phyloP scores from a whole-genome alignment of 2,888 invertebrate species.

The Lycophotia porphyrea region DNA sequence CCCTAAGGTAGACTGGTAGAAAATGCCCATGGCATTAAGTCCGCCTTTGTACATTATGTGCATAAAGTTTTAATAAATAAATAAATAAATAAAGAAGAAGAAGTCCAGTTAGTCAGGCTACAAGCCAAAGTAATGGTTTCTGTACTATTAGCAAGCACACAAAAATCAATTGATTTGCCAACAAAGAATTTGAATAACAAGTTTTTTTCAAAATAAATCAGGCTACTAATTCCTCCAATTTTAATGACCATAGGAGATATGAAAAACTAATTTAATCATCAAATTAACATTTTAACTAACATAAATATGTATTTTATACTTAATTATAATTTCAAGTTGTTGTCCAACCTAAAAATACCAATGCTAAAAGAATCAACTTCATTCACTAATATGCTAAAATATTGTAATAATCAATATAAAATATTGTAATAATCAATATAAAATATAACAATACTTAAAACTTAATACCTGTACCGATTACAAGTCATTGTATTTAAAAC shows the following conservation, averaged over 20 bases:
- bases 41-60: no score
- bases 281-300: slow-evolving; percentile 19
- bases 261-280: not conserved
- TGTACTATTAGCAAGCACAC: no score
- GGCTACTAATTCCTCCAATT: slow-evolving; percentile 3
- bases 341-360: not conserved
- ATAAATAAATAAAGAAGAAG: no score
- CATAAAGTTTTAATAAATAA: no score
- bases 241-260: not conserved
- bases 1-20: no score
- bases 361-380: slow-evolving; percentile 15
- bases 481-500: slow-evolving; percentile 46
- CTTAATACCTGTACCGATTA: slow-evolving; percentile 31
- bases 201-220: not conserved
- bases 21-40: no score
- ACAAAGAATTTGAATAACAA: no score
- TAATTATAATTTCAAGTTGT: slow-evolving; percentile 20
- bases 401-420: slow-evolving; percentile 15
- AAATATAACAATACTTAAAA: slow-evolving; percentile 37
- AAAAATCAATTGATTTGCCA: no score
- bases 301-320: slow-evolving; percentile 23
- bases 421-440: slow-evolving; percentile 18
- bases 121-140: no score
- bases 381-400: slow-evolving; percentile 54
- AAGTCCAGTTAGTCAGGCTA: no score